phyloP scores from a whole-genome alignment of 2,113 vertebrate genomes.

The Trematomus loennbergii region DNA sequence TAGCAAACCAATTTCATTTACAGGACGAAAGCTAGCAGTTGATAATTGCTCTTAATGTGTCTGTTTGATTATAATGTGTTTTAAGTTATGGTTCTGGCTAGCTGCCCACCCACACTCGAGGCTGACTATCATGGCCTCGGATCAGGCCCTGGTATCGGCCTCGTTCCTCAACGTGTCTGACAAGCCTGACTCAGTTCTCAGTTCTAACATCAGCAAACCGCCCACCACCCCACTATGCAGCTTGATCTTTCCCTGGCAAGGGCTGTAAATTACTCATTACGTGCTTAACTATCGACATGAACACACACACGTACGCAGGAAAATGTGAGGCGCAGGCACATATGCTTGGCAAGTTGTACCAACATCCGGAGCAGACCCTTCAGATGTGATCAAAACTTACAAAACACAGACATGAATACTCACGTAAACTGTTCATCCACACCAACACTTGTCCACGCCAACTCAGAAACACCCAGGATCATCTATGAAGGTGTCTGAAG shows the following conservation, averaged over 20 bases:
- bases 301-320: background rate
- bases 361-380: constrained; percentile 32
- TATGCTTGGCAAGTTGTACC: constrained; percentile 32
- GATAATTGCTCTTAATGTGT: constrained; percentile 79
- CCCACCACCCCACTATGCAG: constrained; percentile 51
- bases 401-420: background rate
- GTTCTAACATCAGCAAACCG: constrained; percentile 58
- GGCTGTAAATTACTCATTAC: constrained; percentile 55
- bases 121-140: constrained; percentile 61
- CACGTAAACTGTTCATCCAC: constrained; percentile 8
- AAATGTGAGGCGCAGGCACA: constrained; percentile 15
- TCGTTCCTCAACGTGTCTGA: constrained; percentile 68
- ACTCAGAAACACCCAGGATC: constrained; percentile 11
- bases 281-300: constrained; percentile 44
- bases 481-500: background rate
- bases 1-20: constrained; percentile 69
- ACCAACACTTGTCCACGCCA: background rate
- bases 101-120: constrained; percentile 64
- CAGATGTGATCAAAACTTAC: constrained; percentile 39
- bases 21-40: constrained; percentile 60
- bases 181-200: constrained; percentile 68
- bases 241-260: constrained; percentile 56
- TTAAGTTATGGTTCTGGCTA: constrained; percentile 76
- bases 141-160: constrained; percentile 63
- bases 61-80: constrained; percentile 74